These are phyloP conservation scores for Zaprionus lineosus DNA, from an alignment of 2,888 invertebrate genomes.

Conservation along the genomic window DNA sequence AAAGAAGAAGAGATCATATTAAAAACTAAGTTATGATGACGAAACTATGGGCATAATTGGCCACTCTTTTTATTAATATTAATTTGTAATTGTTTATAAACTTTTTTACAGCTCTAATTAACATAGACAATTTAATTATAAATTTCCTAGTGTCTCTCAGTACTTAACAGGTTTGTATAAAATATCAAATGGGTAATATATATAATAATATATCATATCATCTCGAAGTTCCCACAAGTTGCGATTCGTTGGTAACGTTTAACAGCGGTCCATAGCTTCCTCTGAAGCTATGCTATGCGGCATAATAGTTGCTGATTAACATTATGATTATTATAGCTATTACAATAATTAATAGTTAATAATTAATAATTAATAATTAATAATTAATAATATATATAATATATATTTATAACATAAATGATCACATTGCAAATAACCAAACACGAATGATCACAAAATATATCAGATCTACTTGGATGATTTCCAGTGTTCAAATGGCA, in stretches of 20 bases:
- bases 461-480: constrained; percentile 14
- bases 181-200: constrained; percentile 54
- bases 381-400: background rate
- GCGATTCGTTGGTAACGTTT: constrained; percentile 64
- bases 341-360: no score
- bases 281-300: no score
- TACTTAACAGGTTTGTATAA: constrained; percentile 48
- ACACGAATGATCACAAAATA: constrained; percentile 50
- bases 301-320: no score
- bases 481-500: constrained; percentile 51
- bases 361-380: no score
- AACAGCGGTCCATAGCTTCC: constrained; percentile 37
- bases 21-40: constrained; percentile 67
- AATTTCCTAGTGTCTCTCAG: constrained; percentile 43
- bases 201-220: no score
- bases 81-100: no score
- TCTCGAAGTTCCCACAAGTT: constrained; percentile 20
- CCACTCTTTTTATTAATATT: no score
- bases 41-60: constrained; percentile 38
- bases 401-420: constrained; percentile 11
- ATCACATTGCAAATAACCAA: constrained; percentile 44
- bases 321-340: no score
- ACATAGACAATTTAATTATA: no score
- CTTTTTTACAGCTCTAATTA: no score
- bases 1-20: constrained; percentile 43